Percentiles rank a stretch among this genome's conserved stretches.
Conservation (phyloP, 2,888 invertebrate species). For the Asteroscopus sphinx region DNA sequence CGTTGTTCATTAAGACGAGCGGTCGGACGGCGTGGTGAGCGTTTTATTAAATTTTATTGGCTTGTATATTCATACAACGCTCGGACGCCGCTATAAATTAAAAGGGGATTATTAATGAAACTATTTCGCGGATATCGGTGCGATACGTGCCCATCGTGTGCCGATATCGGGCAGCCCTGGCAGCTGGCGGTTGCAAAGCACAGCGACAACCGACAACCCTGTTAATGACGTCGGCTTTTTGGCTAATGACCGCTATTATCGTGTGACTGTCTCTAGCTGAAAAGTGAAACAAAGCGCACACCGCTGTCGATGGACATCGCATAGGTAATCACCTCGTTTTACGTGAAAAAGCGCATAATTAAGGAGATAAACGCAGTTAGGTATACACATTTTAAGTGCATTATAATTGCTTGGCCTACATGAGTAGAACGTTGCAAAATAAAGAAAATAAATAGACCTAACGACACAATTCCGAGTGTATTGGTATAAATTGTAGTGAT, state of each 20-base stretch:
- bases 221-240: conserved; percentile 70
- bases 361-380: conserved; percentile 61
- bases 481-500: conserved; percentile 73
- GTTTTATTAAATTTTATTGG: conserved; percentile 84
- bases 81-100: conserved; percentile 67
- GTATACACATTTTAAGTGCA: conserved; percentile 72
- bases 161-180: conserved; percentile 18
- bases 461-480: conserved; percentile 73
- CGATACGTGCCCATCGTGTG: conserved; percentile 34
- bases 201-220: conserved; percentile 56
- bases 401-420: conserved; percentile 74
- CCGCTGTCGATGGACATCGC: conserved; percentile 58
- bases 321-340: conserved; percentile 65
- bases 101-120: conserved; percentile 67
- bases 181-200: conserved; percentile 48
- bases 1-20: conserved; percentile 78
- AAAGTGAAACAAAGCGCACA: conserved; percentile 65
- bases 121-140: conserved; percentile 62
- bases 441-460: conserved; percentile 74
- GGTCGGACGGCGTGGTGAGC: conserved; percentile 68
- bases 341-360: conserved; percentile 63
- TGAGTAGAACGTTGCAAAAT: conserved; percentile 69
- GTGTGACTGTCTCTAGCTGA: conserved; percentile 53
- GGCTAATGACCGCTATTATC: conserved; percentile 65
- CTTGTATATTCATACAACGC: conserved; percentile 64